Evolutionary conservation across 2,888 invertebrate species (phyloP).

Genomic region (Drosophila mercatorum): DNA sequence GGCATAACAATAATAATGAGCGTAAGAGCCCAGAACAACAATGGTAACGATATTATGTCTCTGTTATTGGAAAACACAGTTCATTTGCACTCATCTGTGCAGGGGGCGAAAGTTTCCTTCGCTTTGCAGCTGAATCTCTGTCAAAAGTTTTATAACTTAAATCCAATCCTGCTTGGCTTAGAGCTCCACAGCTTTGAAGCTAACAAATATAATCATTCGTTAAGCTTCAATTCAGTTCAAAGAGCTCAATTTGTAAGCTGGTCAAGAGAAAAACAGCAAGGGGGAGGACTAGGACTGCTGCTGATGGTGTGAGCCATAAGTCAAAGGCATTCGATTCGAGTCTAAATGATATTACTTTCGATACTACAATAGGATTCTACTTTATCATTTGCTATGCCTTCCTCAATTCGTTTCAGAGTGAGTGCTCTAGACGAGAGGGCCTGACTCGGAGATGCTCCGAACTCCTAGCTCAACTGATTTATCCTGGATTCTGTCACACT

Average conservation of each 20-base stretch:
- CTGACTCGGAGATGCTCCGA: no score
- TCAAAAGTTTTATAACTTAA: constrained; percentile 2
- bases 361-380: no score
- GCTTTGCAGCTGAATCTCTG: no score
- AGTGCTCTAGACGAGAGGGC: no score
- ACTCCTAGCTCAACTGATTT: no score
- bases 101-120: neutral
- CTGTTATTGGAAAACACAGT: neutral
- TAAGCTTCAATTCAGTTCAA: neutral
- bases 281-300: no score
- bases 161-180: neutral
- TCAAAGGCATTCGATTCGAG: no score
- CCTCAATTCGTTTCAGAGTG: no score
- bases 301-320: no score
- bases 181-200: neutral
- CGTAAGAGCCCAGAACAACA: neutral
- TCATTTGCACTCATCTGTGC: neutral
- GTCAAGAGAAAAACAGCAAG: neutral
- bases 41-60: neutral
- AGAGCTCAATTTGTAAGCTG: neutral
- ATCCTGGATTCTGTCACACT: no score
- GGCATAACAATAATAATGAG: neutral
- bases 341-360: no score
- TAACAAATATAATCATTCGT: neutral
- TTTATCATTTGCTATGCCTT: no score